Evolutionary conservation across 2,113 vertebrate genomes (phyloP).

Genomic region (Prunella fulvescens): DNA sequence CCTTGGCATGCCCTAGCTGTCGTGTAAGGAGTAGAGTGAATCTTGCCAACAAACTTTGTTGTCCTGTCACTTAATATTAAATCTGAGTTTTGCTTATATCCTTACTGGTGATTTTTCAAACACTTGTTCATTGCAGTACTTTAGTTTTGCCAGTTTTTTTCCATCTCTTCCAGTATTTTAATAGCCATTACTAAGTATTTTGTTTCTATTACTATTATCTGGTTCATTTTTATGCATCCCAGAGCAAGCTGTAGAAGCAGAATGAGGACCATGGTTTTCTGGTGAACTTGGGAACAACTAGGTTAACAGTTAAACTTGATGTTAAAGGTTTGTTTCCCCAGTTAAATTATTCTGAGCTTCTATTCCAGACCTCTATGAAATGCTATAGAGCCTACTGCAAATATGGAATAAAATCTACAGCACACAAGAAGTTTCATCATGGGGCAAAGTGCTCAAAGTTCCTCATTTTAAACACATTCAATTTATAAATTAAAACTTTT

Average conservation of each 20-base stretch:
- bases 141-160: not conserved
- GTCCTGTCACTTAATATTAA: not conserved
- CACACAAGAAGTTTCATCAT: accelerated
- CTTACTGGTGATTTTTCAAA: not conserved
- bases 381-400: not conserved
- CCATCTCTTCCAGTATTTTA: not conserved
- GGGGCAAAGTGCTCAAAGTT: accelerated
- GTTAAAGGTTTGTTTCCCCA: not conserved
- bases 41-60: not conserved
- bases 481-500: not conserved
- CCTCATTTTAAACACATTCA: not conserved
- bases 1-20: not conserved
- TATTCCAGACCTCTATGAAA: not conserved
- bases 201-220: not conserved
- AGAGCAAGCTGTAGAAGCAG: not conserved
- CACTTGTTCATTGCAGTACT: not conserved
- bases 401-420: accelerated
- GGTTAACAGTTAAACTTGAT: not conserved
- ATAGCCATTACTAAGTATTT: not conserved
- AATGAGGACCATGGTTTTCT: not conserved
- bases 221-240: not conserved
- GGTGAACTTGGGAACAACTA: not conserved
- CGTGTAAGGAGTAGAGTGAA: not conserved
- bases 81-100: not conserved
- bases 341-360: not conserved